Conservation (phyloP, 92 coral and sea anemone species). For the Galaxea fascicularis region DNA sequence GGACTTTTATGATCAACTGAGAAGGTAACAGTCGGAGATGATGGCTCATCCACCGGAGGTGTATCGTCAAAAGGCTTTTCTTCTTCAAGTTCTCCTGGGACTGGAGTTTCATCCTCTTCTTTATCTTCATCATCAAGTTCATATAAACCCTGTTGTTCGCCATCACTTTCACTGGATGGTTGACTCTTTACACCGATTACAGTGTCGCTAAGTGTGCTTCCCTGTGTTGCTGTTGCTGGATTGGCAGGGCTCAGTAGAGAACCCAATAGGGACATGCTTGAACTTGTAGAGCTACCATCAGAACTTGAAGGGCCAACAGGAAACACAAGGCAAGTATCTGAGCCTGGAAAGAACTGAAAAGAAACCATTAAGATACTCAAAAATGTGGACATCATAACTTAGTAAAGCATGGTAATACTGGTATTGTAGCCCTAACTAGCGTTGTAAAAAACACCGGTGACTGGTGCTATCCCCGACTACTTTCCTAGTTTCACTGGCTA, state of each 20-base stretch:
- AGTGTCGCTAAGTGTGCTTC: constrained; percentile 71
- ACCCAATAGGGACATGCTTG: constrained; percentile 20
- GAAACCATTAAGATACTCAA: too few species aligned
- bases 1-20: constrained; percentile 49
- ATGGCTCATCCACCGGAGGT: background rate
- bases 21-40: constrained; percentile 43
- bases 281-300: constrained; percentile 9
- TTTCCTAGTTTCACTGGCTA: too few species aligned
- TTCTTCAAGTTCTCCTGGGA: constrained; percentile 7
- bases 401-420: too few species aligned
- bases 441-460: too few species aligned
- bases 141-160: constrained; percentile 61
- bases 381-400: too few species aligned
- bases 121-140: constrained; percentile 63
- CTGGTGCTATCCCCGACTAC: too few species aligned
- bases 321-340: constrained; percentile 77
- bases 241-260: background rate
- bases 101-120: constrained; percentile 49
- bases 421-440: too few species aligned
- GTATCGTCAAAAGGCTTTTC: background rate
- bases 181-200: constrained; percentile 52
- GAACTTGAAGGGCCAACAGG: constrained; percentile 63
- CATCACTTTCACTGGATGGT: constrained; percentile 37
- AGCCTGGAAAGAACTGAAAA: constrained; percentile 74
- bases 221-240: constrained; percentile 24